Evolutionary conservation across 2,113 vertebrate genomes (phyloP).

Genomic region (Psittacus erithacus): DNA sequence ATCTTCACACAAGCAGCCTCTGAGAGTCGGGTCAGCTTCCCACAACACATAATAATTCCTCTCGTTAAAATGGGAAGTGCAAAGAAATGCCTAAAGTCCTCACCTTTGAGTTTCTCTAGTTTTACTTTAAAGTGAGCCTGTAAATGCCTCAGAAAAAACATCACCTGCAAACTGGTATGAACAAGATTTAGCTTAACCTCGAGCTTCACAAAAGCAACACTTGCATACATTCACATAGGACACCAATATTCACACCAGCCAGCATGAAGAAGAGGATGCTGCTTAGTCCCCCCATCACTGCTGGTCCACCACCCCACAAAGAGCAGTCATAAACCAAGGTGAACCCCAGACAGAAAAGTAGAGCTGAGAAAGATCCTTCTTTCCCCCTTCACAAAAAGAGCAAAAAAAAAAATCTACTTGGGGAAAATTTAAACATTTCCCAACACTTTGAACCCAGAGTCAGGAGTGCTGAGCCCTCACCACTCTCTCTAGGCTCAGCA

Average conservation of each 20-base stretch:
- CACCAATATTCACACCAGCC: background rate
- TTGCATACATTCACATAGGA: background rate
- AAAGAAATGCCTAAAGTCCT: conserved; percentile 21
- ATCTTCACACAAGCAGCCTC: conserved; percentile 50
- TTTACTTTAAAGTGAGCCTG: conserved; percentile 30
- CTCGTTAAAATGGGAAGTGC: conserved; percentile 9
- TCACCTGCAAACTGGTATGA: background rate
- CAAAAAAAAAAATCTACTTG: background rate
- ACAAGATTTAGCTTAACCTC: background rate
- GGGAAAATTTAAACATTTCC: background rate
- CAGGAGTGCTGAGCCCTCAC: background rate
- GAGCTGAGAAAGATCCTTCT: background rate
- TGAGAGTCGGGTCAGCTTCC: conserved; percentile 51
- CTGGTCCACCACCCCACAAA: background rate
- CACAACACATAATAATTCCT: conserved; percentile 54
- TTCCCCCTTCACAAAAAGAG: background rate
- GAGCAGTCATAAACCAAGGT: background rate
- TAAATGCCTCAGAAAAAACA: conserved; percentile 43
- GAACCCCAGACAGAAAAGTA: background rate
- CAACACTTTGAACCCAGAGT: background rate
- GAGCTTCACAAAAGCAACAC: background rate
- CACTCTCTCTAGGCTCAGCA: background rate
- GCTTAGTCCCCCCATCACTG: background rate
- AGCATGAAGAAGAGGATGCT: background rate
- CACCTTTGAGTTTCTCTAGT: background rate